These are phyloP conservation scores for Panagrolaimus sp. DNA, from an alignment of 1,140 invertebrate species.

Conservation along the genomic window DNA sequence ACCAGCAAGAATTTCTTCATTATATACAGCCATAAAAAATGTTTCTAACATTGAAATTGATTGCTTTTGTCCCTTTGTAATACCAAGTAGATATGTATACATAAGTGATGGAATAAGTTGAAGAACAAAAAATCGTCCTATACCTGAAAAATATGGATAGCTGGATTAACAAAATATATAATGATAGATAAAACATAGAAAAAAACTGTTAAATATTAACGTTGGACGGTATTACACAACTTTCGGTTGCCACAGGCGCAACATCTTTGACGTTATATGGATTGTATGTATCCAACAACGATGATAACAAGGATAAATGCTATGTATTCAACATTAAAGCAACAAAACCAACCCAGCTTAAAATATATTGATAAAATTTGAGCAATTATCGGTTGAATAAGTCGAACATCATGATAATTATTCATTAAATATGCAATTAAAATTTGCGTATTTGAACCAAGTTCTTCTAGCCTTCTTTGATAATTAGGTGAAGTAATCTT, in stretches of 20 bases:
- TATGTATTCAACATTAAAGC: conserved; percentile 18
- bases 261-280: too few relatives aligned
- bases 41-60: conserved; percentile 49
- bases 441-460: conserved; percentile 34
- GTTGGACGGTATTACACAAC: too few relatives aligned
- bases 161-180: too few relatives aligned
- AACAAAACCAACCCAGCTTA: conserved; percentile 37
- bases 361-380: conserved; percentile 54
- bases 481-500: not conserved
- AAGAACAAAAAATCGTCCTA: conserved; percentile 44
- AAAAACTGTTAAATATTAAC: too few relatives aligned
- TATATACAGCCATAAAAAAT: conserved; percentile 53
- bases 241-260: too few relatives aligned
- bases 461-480: conserved; percentile 20
- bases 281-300: not conserved
- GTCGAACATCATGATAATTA: conserved; percentile 51
- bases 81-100: conserved; percentile 31
- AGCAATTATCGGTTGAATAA: conserved; percentile 48
- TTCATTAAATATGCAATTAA: conserved; percentile 42
- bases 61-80: conserved; percentile 16
- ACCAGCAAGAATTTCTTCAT: conserved; percentile 53
- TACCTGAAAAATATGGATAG: conserved; percentile 40
- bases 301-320: too few relatives aligned
- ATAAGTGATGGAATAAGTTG: conserved; percentile 50
- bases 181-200: too few relatives aligned